Evolutionary conservation across 2,113 vertebrate species (phyloP).

Genomic region (Pogona vitticeps): DNA sequence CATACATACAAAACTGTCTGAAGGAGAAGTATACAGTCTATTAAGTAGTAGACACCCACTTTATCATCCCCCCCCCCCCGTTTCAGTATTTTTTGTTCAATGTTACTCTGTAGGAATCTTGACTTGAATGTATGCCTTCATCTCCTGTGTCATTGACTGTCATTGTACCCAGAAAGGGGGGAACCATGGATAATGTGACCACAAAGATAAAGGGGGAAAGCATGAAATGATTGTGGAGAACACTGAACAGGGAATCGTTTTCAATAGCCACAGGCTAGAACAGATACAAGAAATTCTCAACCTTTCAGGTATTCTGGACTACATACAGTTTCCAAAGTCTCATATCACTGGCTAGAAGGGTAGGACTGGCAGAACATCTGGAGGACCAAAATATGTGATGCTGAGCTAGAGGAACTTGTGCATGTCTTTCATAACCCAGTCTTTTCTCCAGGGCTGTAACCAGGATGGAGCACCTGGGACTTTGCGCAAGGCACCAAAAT

Average conservation of each 20-base stretch:
- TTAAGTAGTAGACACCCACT: not conserved
- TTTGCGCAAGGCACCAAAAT: no score
- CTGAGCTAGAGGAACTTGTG: no score
- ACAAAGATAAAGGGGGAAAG: not conserved
- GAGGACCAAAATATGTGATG: no score
- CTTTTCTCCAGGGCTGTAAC: no score
- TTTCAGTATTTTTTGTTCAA: not conserved
- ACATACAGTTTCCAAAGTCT: not conserved
- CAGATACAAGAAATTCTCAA: not conserved
- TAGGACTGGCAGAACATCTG: no score
- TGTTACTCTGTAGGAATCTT: slow-evolving; percentile 1
- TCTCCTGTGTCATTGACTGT: not conserved
- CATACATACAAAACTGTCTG: not conserved
- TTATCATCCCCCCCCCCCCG: not conserved
- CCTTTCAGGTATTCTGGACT: not conserved
- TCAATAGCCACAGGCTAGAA: not conserved
- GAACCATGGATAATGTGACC: not conserved
- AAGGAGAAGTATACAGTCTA: not conserved
- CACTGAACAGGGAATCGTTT: not conserved
- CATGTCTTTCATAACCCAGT: no score
- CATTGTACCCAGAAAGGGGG: not conserved
- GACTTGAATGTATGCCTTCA: slow-evolving; percentile 1
- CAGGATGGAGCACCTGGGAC: no score
- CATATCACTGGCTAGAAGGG: not conserved
- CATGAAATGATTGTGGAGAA: not conserved